These are phyloP conservation scores for Sus cebifrons DNA, from an alignment of 2,797 vertebrate species.

Conservation along the genomic window DNA sequence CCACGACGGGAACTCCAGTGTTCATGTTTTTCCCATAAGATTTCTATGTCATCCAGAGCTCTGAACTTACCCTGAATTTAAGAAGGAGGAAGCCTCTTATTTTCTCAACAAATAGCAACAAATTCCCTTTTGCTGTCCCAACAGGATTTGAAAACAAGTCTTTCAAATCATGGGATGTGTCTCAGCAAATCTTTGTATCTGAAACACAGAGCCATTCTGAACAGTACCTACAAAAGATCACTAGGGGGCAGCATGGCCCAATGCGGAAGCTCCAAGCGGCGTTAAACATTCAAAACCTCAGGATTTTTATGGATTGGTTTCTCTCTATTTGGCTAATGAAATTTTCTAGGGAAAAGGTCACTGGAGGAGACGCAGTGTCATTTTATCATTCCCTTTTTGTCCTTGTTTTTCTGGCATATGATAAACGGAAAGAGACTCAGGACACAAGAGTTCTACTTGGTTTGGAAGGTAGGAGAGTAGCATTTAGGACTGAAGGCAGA, in stretches of 20 bases:
- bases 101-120: background rate
- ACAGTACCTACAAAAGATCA: background rate
- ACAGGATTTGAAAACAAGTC: background rate
- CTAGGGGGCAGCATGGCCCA: conserved; percentile 69
- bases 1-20: too few relatives aligned
- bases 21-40: background rate
- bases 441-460: background rate
- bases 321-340: conserved; percentile 56
- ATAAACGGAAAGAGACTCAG: background rate
- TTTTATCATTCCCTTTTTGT: background rate
- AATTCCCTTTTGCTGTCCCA: background rate
- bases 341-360: conserved; percentile 70
- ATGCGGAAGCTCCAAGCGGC: background rate
- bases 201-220: background rate
- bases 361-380: conserved; percentile 50
- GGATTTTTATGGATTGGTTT: background rate
- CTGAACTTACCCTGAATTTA: background rate
- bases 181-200: background rate
- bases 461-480: background rate
- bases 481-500: background rate
- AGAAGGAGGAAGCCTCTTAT: background rate
- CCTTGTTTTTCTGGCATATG: background rate
- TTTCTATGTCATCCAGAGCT: background rate
- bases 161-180: background rate
- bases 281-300: background rate